A percentile compares a stretch with the other conserved stretches of the same genome.
Evolutionary conservation across 2,113 vertebrate genomes (phyloP).

Genomic region (Ochotona curzoniae): DNA sequence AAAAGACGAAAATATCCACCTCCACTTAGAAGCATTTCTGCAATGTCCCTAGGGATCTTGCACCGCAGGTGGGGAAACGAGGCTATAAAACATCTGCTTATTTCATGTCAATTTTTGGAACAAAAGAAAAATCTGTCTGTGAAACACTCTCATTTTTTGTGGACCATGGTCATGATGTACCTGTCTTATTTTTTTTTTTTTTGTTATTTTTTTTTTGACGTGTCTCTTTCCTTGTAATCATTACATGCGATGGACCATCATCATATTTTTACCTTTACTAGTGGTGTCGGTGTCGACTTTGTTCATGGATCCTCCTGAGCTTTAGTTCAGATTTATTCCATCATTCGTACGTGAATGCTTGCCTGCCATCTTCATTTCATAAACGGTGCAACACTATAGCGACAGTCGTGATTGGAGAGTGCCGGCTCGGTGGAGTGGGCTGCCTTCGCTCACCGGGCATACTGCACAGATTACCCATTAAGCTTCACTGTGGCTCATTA

Average conservation of each 20-base stretch:
- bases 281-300: not conserved
- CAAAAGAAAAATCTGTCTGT: not conserved
- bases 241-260: not conserved
- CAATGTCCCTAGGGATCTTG: not conserved
- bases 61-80: not conserved
- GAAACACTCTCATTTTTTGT: not conserved
- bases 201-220: no score
- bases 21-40: not conserved
- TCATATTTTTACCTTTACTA: conserved; percentile 8
- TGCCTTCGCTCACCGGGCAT: conserved; percentile 32
- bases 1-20: not conserved
- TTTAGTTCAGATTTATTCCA: conserved; percentile 35
- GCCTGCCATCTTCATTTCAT: conserved; percentile 3
- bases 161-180: not conserved
- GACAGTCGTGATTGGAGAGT: not conserved
- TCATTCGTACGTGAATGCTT: conserved; percentile 56
- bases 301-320: not conserved
- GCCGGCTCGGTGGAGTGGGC: not conserved
- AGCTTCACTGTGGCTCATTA: conserved; percentile 74
- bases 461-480: conserved; percentile 67
- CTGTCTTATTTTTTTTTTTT: no score
- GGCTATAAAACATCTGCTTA: not conserved
- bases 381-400: conserved; percentile 18
- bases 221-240: not conserved
- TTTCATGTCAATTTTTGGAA: conserved; percentile 29